Percentiles rank a stretch among this genome's conserved stretches.
These are phyloP conservation scores for Heliconius hortense DNA, from an alignment of 2,888 invertebrate species.

Conservation along the genomic window DNA sequence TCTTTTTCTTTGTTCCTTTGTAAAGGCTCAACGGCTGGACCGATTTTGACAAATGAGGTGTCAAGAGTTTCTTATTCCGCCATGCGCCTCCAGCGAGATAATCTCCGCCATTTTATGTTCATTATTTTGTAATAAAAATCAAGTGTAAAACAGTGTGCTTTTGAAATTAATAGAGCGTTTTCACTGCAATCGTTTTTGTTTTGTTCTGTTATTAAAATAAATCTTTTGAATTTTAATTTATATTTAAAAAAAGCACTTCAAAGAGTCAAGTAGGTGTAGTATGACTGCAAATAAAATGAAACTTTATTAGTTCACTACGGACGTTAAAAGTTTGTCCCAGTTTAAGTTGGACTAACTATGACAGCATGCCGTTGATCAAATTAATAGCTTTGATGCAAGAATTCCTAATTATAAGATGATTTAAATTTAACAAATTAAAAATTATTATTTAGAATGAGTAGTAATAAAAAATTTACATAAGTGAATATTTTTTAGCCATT, in stretches of 20 bases:
- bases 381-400: conserved; percentile 10
- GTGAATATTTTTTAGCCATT: too few relatives aligned
- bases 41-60: conserved; percentile 44
- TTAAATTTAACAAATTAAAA: background rate
- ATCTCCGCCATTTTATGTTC: conserved; percentile 35
- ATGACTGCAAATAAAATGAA: conserved; percentile 13
- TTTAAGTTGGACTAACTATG: conserved; percentile 10
- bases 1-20: conserved; percentile 43
- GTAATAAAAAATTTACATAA: too few relatives aligned
- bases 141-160: conserved; percentile 23
- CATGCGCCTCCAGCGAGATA: conserved; percentile 39
- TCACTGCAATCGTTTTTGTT: conserved; percentile 4
- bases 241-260: background rate
- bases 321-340: background rate
- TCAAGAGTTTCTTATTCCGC: conserved; percentile 42
- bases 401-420: background rate
- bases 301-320: conserved; percentile 5
- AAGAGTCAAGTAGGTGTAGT: conserved; percentile 15
- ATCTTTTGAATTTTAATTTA: background rate
- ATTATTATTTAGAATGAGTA: background rate
- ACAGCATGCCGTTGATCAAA: conserved; percentile 16
- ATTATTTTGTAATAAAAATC: conserved; percentile 40
- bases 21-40: conserved; percentile 40
- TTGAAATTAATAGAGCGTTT: conserved; percentile 15
- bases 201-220: background rate